phyloP scores from a whole-genome alignment of 2,888 invertebrate genomes.

The Oithona nana region DNA sequence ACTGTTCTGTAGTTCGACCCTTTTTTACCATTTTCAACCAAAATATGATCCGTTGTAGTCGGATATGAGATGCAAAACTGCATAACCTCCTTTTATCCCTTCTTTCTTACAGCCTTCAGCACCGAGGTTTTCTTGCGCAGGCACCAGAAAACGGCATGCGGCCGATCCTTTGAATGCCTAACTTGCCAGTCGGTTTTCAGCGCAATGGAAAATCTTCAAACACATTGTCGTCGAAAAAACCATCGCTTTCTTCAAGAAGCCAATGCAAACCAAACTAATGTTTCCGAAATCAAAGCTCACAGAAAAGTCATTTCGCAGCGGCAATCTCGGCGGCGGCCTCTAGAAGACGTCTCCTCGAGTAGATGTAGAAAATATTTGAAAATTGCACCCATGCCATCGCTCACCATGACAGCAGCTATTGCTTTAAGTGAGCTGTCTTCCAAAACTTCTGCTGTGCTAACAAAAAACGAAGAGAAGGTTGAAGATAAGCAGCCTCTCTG shows the following conservation, averaged over 20 bases:
- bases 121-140: background rate
- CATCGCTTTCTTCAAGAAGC: background rate
- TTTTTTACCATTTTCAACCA: no score
- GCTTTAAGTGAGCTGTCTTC: background rate
- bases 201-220: slow-evolving; percentile 5
- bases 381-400: background rate
- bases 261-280: no score
- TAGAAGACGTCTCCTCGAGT: no score
- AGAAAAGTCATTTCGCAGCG: no score
- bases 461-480: no score
- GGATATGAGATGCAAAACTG: no score
- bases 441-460: background rate
- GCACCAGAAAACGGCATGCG: background rate
- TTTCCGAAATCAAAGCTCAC: no score
- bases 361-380: background rate
- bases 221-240: slow-evolving; percentile 6
- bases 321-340: no score
- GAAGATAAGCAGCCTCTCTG: no score
- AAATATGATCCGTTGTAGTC: no score
- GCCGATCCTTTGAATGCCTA: background rate
- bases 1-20: no score
- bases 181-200: background rate
- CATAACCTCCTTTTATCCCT: no score
- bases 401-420: background rate
- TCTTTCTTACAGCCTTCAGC: background rate